phyloP scores from a whole-genome alignment of 2,113 vertebrate genomes.

The Sinocyclocheilus maitianheensis region DNA sequence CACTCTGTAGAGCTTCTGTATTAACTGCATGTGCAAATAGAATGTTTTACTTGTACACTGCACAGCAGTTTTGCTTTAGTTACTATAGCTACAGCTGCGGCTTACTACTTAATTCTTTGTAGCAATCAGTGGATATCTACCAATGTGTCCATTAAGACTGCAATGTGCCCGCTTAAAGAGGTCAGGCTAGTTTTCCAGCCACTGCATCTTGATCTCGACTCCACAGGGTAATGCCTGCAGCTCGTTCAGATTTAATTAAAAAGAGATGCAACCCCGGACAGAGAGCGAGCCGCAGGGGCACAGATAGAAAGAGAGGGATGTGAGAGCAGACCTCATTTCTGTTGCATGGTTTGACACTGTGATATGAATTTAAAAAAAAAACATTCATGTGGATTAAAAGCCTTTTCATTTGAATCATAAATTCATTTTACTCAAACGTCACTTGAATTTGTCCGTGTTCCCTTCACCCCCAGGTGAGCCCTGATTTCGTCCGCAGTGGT shows the following conservation, averaged over 20 bases:
- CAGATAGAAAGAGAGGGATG: conserved; percentile 40
- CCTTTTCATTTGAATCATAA: not conserved
- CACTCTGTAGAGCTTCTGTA: not conserved
- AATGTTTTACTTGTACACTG: not conserved
- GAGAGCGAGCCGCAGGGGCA: conserved; percentile 44
- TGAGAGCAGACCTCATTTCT: conserved; percentile 31
- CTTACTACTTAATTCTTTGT: not conserved
- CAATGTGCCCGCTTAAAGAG: not conserved
- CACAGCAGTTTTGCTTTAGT: not conserved
- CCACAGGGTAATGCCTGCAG: conserved; percentile 15
- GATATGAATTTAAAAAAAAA: not conserved
- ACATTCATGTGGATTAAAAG: not conserved
- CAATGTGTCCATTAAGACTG: conserved; percentile 15
- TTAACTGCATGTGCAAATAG: not conserved
- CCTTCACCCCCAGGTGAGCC: conserved; percentile 75
- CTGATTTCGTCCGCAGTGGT: conserved; percentile 86
- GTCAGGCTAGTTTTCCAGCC: not conserved
- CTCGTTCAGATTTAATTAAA: conserved; percentile 27
- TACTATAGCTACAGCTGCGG: not conserved
- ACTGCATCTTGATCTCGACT: conserved; percentile 11
- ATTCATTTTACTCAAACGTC: not conserved
- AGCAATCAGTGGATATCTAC: not conserved
- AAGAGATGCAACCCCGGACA: conserved; percentile 16
- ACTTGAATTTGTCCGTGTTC: conserved; percentile 4
- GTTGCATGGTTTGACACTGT: not conserved